Evolutionary conservation across 2,888 invertebrate genomes (phyloP), one percentile per base, ranked within the genome.

Genomic region (Protophormia terraenovae): DNA sequence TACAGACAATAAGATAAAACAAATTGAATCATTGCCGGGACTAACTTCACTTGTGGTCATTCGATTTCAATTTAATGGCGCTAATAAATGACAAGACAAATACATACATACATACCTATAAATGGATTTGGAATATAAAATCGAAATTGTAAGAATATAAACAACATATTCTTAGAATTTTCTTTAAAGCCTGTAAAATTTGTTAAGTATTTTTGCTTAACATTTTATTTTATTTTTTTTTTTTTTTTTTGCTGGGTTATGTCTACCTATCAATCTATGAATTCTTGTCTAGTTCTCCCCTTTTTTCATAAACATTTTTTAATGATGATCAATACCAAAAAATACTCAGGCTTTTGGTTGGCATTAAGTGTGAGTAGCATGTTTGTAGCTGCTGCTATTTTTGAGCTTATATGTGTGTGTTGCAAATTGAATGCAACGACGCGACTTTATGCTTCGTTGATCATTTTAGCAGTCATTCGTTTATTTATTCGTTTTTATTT

Each of bases 381-480:
- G 45, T 35, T 55, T 22, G 12, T 35, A 10, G 4, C 1, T 41
- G 8, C 10, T 38, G 69, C 8, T 38, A 8, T 60, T 45, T 53
- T 66, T 73, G 27, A 71, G 53, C 22, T 62, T 45, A n/a, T n/a
- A n/a, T n/a, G n/a, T n/a, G n/a, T n/a, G 2, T 45, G n/a, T 58
- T 73, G 80, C 78, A 85, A 85, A 85, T 85, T 85, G 75, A 85
- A 85, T 78, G 78, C 47, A 78, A 82, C 78, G 80, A 80, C 77
- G 83, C 83, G 86, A 90, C 88, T 89, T 90, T 87, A 90, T 88
- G 90, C 90, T 89, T 89, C 87, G 90, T 81, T 90, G 89, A 86
- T 82, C 76, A 83, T 47, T 83, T 77, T n/a, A 77, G 82, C 86
- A 87, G 82, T 82, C 86, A 85, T 82, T 87, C 84, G 62, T 58